Conservation (phyloP, 2,888 invertebrate species). For the Sacculina carcini region DNA sequence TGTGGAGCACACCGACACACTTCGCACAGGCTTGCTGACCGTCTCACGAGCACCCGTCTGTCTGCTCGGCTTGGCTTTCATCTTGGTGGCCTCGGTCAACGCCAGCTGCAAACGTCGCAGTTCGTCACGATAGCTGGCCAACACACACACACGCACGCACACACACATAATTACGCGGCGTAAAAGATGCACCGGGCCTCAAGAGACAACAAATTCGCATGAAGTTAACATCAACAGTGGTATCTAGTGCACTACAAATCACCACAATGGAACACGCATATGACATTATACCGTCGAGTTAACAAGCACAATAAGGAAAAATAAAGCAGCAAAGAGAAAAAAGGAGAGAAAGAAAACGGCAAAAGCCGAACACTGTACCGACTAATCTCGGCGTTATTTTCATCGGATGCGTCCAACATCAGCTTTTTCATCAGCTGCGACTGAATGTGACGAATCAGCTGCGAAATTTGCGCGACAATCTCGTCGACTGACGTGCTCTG, state of each 20-base stretch:
- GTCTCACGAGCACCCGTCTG: background rate
- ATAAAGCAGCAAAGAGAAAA: too few relatives aligned
- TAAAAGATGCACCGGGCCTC: too few relatives aligned
- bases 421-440: background rate
- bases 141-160: background rate
- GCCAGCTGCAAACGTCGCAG: background rate
- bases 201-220: too few relatives aligned
- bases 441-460: too few relatives aligned
- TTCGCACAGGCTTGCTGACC: too few relatives aligned
- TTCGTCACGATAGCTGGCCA: background rate
- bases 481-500: background rate
- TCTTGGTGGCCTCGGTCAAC: background rate
- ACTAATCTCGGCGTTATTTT: background rate
- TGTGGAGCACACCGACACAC: background rate
- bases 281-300: too few relatives aligned
- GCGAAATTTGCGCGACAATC: too few relatives aligned
- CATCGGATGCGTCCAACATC: background rate
- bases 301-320: too few relatives aligned
- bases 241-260: too few relatives aligned
- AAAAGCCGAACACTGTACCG: background rate
- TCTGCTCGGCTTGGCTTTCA: background rate
- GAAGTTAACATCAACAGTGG: too few relatives aligned
- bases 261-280: too few relatives aligned
- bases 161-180: background rate
- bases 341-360: background rate